phyloP scores from a whole-genome alignment of 2,113 vertebrate species.

The Morone chrysops region DNA sequence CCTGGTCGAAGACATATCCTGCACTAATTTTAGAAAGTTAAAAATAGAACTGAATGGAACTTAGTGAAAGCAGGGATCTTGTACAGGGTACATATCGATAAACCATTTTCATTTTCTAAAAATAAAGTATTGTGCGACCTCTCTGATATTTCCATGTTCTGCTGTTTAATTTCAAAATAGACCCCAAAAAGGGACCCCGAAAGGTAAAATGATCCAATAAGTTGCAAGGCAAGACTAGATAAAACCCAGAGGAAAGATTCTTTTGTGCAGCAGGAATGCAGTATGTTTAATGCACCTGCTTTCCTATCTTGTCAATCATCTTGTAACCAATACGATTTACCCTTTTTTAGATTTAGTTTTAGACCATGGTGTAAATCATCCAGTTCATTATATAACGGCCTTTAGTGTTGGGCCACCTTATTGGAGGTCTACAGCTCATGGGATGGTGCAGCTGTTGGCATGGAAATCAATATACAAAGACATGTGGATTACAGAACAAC shows the following conservation, averaged over 20 bases:
- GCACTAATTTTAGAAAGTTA: neutral
- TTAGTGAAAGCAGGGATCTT: too few relatives aligned
- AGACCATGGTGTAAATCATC: neutral
- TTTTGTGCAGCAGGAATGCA: too few relatives aligned
- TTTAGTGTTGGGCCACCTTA: neutral
- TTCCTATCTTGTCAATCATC: neutral
- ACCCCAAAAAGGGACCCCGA: too few relatives aligned
- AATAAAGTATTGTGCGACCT: too few relatives aligned
- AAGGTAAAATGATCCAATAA: neutral
- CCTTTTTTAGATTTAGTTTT: neutral
- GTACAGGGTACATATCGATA: too few relatives aligned
- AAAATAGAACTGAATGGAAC: neutral
- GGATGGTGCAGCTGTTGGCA: neutral
- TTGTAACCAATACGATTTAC: neutral
- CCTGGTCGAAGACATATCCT: neutral
- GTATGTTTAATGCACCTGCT: neutral
- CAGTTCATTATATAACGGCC: neutral
- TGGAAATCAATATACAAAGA: neutral
- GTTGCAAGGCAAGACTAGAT: too few relatives aligned
- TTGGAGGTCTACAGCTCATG: neutral
- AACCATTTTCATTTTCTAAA: too few relatives aligned
- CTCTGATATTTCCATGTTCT: neutral
- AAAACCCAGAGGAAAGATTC: neutral
- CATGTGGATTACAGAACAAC: neutral
- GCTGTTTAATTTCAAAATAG: neutral